Base-by-base conservation (phyloP, 2,888 invertebrate species). In the Caenorhabditis sp. region DNA sequence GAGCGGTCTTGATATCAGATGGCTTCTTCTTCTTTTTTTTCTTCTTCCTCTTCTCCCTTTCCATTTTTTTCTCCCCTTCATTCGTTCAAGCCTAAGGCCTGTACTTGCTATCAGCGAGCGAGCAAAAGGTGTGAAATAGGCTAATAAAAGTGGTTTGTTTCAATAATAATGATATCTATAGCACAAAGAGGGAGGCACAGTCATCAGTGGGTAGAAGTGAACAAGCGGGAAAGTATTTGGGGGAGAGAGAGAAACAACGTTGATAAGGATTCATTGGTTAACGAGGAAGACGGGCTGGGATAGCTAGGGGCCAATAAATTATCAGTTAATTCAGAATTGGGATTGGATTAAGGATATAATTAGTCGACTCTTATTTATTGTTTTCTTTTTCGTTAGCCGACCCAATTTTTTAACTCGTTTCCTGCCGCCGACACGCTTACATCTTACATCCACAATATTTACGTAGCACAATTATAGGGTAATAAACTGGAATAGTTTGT, bases 141-240 rank as follows among this genome's bases (percentile, higher is more conserved):
- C 55, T 41, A 71, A 71, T 71, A 62, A 71, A 71, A 15, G 55
- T 48, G 62, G 62, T 48, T 43, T 70, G 61, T 71, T 71, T 71
- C 71, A 62, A 71, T 50, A 71, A 61, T 62, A 71, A 48, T 71
- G 71, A 71, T 63, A 72, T 61, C 62, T 62, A 55, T 56, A 37
- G 45, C 35, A 35, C 17, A 32, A 35, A 46, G 37, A 48, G 27
- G 39, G 41, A 41, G 58, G 41, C 27, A 48, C 50, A 41, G 70
- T 71, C 53, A 53, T 55, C 45, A 65, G 46, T 65, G 68, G 41
- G 30, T 50, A 17, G 41, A 41, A 68, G 26, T 55, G 65, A 66
- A 66, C 55, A 56, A 66, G 50, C 66, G 48, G 39, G 50, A 62
- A 52, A 65, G 50, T 20, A 13, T 6, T 41, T 9, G 55, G n/a